Evolutionary conservation across 2,113 vertebrate genomes (phyloP).

Genomic region (Manacus vitellinus): DNA sequence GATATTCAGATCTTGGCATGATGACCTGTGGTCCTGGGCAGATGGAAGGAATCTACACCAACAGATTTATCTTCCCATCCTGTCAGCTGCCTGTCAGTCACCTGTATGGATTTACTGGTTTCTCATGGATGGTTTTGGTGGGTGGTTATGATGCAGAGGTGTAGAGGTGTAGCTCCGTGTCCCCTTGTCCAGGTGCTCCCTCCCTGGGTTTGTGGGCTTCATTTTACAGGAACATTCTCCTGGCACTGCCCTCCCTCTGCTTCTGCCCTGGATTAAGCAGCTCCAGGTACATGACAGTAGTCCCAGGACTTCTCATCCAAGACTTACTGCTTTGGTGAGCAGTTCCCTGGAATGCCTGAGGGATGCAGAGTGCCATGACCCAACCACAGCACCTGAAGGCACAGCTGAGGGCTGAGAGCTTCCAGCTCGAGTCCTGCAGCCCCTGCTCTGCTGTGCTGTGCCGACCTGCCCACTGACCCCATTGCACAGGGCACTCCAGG

Average conservation of each 20-base stretch:
- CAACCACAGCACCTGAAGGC: not conserved
- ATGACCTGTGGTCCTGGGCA: not conserved
- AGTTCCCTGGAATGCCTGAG: not conserved
- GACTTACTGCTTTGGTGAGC: not conserved
- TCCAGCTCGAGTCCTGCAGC: not conserved
- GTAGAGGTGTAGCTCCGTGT: not conserved
- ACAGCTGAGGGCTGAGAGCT: not conserved
- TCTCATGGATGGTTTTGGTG: not conserved
- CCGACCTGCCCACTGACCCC: not conserved
- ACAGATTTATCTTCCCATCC: not conserved
- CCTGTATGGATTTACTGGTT: not conserved
- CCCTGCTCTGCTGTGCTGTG: not conserved
- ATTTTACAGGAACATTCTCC: not conserved
- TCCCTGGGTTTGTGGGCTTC: accelerated
- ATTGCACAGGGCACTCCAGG: not conserved
- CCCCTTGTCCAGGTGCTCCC: not conserved
- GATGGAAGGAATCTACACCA: not conserved
- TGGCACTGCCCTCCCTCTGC: not conserved
- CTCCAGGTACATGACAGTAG: not conserved
- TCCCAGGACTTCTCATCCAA: not conserved
- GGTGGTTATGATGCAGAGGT: not conserved
- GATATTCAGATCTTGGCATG: not conserved
- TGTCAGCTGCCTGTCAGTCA: not conserved
- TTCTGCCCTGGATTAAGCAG: not conserved
- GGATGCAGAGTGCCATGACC: not conserved